Conservation (phyloP, 2,797 vertebrate genomes). For the Aeoliscus strigatus region DNA sequence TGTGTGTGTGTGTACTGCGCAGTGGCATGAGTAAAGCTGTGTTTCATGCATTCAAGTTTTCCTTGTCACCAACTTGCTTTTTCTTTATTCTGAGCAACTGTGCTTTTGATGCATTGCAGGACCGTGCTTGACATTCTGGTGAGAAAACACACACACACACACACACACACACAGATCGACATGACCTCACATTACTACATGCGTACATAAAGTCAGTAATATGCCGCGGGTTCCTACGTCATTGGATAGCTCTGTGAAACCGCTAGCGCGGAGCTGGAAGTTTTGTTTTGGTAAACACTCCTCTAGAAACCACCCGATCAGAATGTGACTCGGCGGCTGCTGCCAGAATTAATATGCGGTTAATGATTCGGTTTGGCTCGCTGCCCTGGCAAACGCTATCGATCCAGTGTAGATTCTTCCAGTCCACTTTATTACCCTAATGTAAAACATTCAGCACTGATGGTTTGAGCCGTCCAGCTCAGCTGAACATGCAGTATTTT, state of each 20-base stretch:
- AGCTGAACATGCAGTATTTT: slow-evolving; percentile 43
- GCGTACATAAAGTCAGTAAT: slow-evolving; percentile 46
- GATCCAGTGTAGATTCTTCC: slow-evolving; percentile 68
- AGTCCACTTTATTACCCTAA: slow-evolving; percentile 63
- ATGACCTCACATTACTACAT: slow-evolving; percentile 57
- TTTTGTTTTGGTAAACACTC: slow-evolving; percentile 74
- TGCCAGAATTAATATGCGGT: slow-evolving; percentile 74
- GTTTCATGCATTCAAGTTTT: slow-evolving; percentile 9
- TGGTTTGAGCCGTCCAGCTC: slow-evolving; percentile 45
- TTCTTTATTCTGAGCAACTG: slow-evolving; percentile 11
- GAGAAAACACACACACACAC: slow-evolving; percentile 56
- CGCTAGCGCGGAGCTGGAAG: slow-evolving; percentile 53
- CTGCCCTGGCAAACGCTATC: slow-evolving; percentile 58
- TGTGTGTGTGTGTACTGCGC: too few relatives aligned
- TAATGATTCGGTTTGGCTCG: slow-evolving; percentile 73
- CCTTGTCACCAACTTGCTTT: slow-evolving; percentile 15
- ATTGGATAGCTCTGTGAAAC: slow-evolving; percentile 64
- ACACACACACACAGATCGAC: too few relatives aligned
- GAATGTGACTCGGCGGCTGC: slow-evolving; percentile 56
- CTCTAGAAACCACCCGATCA: slow-evolving; percentile 70
- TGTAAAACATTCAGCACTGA: slow-evolving; percentile 66
- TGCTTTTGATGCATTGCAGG: slow-evolving; percentile 27
- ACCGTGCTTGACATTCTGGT: slow-evolving; percentile 40
- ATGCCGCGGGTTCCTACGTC: slow-evolving; percentile 62
- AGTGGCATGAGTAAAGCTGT: slow-evolving; percentile 9